A percentile compares a stretch with the other conserved stretches of the same genome.
Evolutionary conservation across 2,113 vertebrate genomes (phyloP).

Genomic region (Lepisosteus osseus): DNA sequence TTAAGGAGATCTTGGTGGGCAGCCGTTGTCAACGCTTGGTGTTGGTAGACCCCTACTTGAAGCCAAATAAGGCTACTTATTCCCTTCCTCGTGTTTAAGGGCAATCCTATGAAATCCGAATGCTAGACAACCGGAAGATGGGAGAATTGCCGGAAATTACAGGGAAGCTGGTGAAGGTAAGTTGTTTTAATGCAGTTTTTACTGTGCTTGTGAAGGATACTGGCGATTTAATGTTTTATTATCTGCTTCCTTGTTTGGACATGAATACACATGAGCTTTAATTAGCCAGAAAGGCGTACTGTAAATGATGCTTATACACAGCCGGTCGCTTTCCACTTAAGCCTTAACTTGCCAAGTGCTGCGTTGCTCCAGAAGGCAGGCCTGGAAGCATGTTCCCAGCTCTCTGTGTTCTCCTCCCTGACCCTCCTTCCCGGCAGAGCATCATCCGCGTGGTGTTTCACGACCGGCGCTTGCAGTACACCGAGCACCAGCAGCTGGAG

Average conservation of each 20-base stretch:
- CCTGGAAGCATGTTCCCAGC: background rate
- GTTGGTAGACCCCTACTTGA: no score
- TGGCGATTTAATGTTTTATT: no score
- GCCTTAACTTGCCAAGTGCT: background rate
- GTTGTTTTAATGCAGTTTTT: constrained; percentile 22
- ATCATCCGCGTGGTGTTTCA: constrained; percentile 96
- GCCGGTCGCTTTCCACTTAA: background rate
- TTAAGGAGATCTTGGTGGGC: no score
- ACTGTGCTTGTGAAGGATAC: no score
- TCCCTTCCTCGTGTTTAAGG: constrained; percentile 56
- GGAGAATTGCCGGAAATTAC: constrained; percentile 93
- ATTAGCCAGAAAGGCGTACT: background rate
- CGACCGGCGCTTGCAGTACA: constrained; percentile 91
- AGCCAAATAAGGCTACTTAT: no score
- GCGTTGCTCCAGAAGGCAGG: no score
- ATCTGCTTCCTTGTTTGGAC: no score
- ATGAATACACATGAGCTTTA: background rate
- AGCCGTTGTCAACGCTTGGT: no score
- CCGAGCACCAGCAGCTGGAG: constrained; percentile 95
- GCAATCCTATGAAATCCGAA: constrained; percentile 96
- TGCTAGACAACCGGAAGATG: constrained; percentile 96
- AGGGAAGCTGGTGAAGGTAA: constrained; percentile 94
- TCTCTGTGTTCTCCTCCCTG: constrained; percentile 8
- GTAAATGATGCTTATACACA: background rate
- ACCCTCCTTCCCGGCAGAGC: constrained; percentile 68